phyloP scores from a whole-genome alignment of 2,888 invertebrate genomes.

The Pharmacophagus antenor region DNA sequence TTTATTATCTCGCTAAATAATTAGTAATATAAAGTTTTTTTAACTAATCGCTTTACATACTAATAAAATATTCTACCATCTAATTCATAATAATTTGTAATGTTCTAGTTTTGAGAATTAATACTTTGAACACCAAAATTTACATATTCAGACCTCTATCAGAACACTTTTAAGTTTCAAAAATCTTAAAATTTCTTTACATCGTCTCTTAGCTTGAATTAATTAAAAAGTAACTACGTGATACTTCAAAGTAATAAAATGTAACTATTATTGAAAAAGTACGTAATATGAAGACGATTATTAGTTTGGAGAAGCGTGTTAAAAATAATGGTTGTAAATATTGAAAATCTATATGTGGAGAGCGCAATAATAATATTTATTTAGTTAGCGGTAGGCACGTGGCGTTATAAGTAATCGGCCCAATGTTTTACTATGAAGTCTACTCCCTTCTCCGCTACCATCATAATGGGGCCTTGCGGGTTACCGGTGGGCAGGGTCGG shows the following conservation, averaged over 20 bases:
- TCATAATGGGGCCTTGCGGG: slow-evolving; percentile 79
- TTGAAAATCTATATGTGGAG: not conserved
- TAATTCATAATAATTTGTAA: no score
- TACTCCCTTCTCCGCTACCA: slow-evolving; percentile 77
- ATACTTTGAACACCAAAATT: no score
- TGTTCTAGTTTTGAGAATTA: no score
- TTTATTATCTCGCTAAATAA: no score
- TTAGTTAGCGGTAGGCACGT: not conserved
- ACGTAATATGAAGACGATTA: not conserved
- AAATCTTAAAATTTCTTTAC: not conserved
- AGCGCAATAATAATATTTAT: not conserved
- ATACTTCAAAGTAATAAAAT: no score
- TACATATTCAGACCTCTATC: no score
- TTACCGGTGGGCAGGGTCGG: slow-evolving; percentile 72
- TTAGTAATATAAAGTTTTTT: no score
- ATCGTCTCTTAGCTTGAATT: no score
- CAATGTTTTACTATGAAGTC: slow-evolving; percentile 47
- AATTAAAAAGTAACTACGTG: no score
- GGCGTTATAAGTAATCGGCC: slow-evolving; percentile 11
- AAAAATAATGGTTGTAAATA: not conserved
- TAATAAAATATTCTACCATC: no score
- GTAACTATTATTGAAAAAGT: not conserved
- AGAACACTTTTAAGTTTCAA: not conserved
- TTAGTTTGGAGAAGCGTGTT: not conserved
- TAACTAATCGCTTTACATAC: no score